Evolutionary conservation across 2,888 invertebrate genomes (phyloP), one percentile per base, ranked within the genome.

Genomic region (Leptinotarsa juncta): DNA sequence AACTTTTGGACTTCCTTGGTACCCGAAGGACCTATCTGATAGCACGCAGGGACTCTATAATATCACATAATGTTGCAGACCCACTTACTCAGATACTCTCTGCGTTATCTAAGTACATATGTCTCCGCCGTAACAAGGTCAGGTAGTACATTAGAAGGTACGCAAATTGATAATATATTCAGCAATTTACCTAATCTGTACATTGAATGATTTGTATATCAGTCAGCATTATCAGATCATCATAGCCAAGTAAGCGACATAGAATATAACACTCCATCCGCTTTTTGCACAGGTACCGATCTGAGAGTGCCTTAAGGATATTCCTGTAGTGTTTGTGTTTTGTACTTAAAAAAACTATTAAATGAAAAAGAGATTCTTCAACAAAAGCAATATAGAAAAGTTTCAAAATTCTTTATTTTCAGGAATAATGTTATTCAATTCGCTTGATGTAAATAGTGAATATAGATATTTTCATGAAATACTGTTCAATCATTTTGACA

Each of bases 191-290:
- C 65, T 32, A 3, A 1, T n/a, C 16, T 4, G 32, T 42, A 4
- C 1, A 1, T 42, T 48, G n/a, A 32, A 32, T 65, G 65, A 18
- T 65, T 65, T 12, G 65, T 65, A 32, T 65, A 7, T 2, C 7
- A 48, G 10, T 65, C 65, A 65, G 42, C 65, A 4, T 32, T 65
- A 65, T 65, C 65, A 65, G 65, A 65, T 42, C 65, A 65, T 16
- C 42, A 65, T 4, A 65, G 65, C n/a, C 32, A 65, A 65, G 42
- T 65, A 65, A 20, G 5, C 7, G 62, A 62, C 4, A n/a, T 15
- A 2, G 1, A 23, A 62, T 62, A 3, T 62, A 10, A 4, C 16
- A 32, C 3, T 23, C 14, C 62, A 62, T 23, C 18, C 32, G 7
- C 5, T 15, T 20, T 20, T 20, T 1, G 20, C 20, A 20, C 20